Evolutionary conservation across 2,797 vertebrate genomes (phyloP).

Genomic region (Enteromius afrohamiltoni): DNA sequence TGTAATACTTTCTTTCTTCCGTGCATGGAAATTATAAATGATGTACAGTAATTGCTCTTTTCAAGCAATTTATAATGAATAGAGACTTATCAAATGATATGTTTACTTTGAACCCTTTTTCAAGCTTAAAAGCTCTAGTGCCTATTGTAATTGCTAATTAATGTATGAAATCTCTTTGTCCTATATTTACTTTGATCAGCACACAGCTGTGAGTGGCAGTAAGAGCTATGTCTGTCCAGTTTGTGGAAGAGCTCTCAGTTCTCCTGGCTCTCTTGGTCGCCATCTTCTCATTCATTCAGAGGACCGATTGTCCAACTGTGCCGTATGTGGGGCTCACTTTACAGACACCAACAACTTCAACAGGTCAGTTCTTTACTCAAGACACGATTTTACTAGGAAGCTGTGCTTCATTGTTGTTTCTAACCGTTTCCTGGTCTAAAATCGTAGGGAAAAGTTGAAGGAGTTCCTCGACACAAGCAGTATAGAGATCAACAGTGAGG

Average conservation of each 20-base stretch:
- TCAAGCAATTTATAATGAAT: not conserved
- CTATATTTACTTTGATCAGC: slow-evolving; percentile 76
- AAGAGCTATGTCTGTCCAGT: slow-evolving; percentile 97
- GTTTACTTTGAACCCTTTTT: not conserved
- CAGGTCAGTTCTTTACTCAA: slow-evolving; percentile 76
- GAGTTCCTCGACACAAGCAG: slow-evolving; percentile 86
- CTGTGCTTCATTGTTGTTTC: slow-evolving; percentile 37
- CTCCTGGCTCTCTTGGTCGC: slow-evolving; percentile 92
- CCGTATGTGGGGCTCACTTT: slow-evolving; percentile 93
- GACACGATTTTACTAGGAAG: not conserved
- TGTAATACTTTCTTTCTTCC: not conserved
- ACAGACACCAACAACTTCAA: slow-evolving; percentile 94
- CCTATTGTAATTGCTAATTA: not conserved
- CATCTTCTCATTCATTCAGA: slow-evolving; percentile 98
- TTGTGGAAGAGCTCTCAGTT: slow-evolving; percentile 95
- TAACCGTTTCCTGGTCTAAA: slow-evolving; percentile 42
- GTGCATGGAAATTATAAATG: not conserved
- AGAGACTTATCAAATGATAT: not conserved
- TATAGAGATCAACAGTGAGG: slow-evolving; percentile 74
- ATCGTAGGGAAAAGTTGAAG: slow-evolving; percentile 88
- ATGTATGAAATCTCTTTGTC: slow-evolving; percentile 48
- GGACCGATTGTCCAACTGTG: slow-evolving; percentile 96
- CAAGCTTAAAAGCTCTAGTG: not conserved
- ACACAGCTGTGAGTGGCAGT: slow-evolving; percentile 90
- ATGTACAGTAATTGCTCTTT: not conserved